phyloP scores from a whole-genome alignment of 2,113 vertebrate genomes.

The Salminus brasiliensis region DNA sequence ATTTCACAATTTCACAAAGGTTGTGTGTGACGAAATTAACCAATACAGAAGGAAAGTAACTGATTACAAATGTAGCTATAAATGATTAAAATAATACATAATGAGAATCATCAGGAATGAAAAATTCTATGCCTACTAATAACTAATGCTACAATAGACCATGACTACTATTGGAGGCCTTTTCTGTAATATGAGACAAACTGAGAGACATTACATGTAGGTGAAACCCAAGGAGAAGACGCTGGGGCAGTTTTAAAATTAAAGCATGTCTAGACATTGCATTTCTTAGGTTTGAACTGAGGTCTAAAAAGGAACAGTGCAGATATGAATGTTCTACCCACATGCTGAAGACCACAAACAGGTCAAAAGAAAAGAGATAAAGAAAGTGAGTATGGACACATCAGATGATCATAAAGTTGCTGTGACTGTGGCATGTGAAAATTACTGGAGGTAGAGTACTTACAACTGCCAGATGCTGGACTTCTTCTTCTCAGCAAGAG shows the following conservation, averaged over 20 bases:
- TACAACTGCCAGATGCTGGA: constrained; percentile 99
- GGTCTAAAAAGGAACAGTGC: neutral
- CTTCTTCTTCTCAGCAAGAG: constrained; percentile 94
- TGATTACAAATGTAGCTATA: no score
- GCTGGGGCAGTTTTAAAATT: neutral
- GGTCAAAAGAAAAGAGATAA: neutral
- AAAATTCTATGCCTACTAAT: neutral
- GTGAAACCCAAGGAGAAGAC: neutral
- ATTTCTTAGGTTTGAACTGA: neutral
- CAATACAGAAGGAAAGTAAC: no score
- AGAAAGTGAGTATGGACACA: neutral
- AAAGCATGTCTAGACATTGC: neutral
- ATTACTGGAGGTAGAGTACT: constrained; percentile 60
- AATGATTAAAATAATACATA: neutral
- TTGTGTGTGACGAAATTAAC: no score
- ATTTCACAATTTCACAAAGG: no score
- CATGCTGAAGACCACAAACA: neutral
- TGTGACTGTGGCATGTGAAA: neutral
- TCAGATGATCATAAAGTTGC: neutral
- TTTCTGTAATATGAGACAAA: neutral
- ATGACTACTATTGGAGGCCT: neutral
- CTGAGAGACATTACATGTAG: constrained; percentile 25
- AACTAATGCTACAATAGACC: neutral
- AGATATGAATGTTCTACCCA: neutral
- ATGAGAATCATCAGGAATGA: no score